These are phyloP conservation scores for Lycodopsis pacificus DNA, from an alignment of 2,797 vertebrate species.

Conservation along the genomic window DNA sequence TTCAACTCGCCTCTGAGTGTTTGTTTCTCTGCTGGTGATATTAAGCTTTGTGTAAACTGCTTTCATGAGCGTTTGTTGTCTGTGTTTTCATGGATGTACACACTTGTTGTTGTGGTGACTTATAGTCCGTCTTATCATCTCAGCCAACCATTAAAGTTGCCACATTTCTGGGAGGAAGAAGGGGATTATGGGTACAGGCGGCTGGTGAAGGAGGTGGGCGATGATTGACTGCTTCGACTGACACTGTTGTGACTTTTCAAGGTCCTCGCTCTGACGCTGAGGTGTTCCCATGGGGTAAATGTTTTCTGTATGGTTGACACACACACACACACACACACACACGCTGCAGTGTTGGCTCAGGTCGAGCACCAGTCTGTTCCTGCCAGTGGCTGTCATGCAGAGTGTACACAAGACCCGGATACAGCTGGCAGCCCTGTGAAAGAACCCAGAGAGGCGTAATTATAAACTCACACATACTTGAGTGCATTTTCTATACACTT, in stretches of 20 bases:
- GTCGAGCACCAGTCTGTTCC: conserved; percentile 22
- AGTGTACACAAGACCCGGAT: conserved; percentile 44
- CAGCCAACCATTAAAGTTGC: conserved; percentile 46
- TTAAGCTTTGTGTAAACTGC: not conserved
- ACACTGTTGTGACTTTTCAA: conserved; percentile 31
- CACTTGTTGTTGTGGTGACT: not conserved
- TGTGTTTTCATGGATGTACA: not conserved
- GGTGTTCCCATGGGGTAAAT: conserved; percentile 18
- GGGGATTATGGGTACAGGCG: conserved; percentile 23
- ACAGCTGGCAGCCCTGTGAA: conserved; percentile 54
- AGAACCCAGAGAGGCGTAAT: conserved; percentile 48
- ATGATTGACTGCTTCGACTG: conserved; percentile 14
- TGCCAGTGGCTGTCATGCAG: conserved; percentile 49
- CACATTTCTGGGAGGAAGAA: conserved; percentile 23
- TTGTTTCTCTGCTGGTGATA: not conserved
- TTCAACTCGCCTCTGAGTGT: conserved; percentile 41
- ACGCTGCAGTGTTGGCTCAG: conserved; percentile 32
- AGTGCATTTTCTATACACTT: conserved; percentile 15
- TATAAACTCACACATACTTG: conserved; percentile 51
- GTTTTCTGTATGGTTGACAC: conserved; percentile 9
- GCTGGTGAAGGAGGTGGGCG: not conserved
- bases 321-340: conserved; percentile 23
- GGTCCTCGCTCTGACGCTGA: conserved; percentile 21
- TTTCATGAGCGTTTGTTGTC: not conserved
- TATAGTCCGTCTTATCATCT: conserved; percentile 36